Base-by-base conservation (phyloP, 2,797 vertebrate species). In the Florisuga fusca region DNA sequence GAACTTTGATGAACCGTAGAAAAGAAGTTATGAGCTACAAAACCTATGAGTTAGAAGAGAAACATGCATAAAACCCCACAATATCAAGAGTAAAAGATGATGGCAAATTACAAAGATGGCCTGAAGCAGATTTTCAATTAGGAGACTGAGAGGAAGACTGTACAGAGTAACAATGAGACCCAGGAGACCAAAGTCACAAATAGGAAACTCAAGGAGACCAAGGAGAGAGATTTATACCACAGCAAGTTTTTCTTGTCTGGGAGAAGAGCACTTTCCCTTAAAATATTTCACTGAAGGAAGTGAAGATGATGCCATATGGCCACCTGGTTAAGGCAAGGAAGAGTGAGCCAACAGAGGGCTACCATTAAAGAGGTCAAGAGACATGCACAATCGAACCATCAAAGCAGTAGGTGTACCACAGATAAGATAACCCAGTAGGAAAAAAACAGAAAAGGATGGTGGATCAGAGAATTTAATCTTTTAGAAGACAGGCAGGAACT, bases 291-390 rank as follows among this genome's bases (percentile, higher is more conserved):
- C 50, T 48, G 58, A 36, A 92, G 43, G 57, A 95, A 84, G 46
- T 45, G 36, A 90, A 87, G 73, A 92, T 26, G 71, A 88, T 7
- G 12, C 46, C 78, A 92, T 61, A 51, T 48, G 62, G 75, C n/a
- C 89, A 94, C 64, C 54, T 87, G 75, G 89, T 80, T 78, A 92
- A 80, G 27, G 33, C 53, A 76, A 93, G 63, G 54, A 81, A 71
- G 57, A 92, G 34, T 72, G 34, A 68, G 61, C 64, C 64, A 93
- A 71, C 19, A 76, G 75, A 90, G 29, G 36, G 50, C 67, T 84
- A 79, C 83, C 75, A 72, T 90, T 84, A 92, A 82, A 84, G 59
- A 95, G 64, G 81, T 93, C 84, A 92, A 68, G 76, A 96, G 86
- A 95, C 61, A 89, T 2, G 2, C 46, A 85, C 54, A 83, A 87